A percentile compares a stretch with the other conserved stretches of the same genome.
Conservation (phyloP, 2,113 vertebrate genomes). For the Sula dactylatra region DNA sequence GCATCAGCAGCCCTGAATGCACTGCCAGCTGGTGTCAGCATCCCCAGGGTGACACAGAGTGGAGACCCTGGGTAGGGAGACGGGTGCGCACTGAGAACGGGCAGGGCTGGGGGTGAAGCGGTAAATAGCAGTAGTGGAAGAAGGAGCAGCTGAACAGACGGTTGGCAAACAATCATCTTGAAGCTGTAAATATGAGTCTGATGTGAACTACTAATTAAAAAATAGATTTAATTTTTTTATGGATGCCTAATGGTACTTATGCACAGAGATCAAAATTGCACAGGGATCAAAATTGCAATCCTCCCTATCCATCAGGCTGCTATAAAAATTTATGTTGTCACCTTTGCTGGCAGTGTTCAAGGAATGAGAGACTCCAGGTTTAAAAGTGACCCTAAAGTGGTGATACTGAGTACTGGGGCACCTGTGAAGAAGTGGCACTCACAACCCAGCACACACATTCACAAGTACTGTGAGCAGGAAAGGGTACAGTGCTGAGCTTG, state of each 20-base stretch:
- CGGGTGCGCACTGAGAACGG: fast-evolving
- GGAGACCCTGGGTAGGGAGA: not conserved
- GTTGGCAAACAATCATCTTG: not conserved
- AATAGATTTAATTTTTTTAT: not conserved
- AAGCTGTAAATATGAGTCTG: not conserved
- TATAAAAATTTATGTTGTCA: not conserved
- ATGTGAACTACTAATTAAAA: not conserved
- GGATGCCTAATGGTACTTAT: not conserved
- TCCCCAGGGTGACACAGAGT: not conserved
- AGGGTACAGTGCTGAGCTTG: not conserved
- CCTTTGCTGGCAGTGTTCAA: not conserved
- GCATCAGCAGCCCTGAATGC: not conserved
- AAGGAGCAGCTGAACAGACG: not conserved
- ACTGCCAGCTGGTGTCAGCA: not conserved
- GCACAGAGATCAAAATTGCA: not conserved
- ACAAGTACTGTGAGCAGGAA: not conserved
- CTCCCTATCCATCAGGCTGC: not conserved
- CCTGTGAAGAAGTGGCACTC: not conserved
- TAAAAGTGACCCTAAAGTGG: not conserved
- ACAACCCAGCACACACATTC: not conserved
- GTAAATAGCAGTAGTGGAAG: not conserved
- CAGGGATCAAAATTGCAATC: not conserved
- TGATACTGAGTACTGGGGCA: not conserved
- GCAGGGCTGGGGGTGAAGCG: not conserved
- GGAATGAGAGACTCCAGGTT: not conserved